These are phyloP conservation scores for Passer domesticus DNA, from an alignment of 2,113 vertebrate species.

Conservation along the genomic window DNA sequence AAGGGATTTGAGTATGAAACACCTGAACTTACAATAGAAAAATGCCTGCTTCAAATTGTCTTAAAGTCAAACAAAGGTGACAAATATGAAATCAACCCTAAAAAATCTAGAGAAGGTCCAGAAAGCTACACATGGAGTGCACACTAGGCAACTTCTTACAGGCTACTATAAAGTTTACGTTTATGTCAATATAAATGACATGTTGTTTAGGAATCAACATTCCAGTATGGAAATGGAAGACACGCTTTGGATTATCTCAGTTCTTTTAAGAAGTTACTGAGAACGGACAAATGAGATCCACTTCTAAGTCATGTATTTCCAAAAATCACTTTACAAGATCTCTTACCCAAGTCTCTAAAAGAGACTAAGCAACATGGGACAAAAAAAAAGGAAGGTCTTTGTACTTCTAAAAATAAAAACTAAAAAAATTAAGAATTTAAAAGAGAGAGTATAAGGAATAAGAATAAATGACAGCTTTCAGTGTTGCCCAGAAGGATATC, in stretches of 20 bases:
- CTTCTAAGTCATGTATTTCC: not conserved
- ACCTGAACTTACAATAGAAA: not conserved
- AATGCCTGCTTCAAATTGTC: not conserved
- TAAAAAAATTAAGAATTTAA: not conserved
- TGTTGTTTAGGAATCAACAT: not conserved
- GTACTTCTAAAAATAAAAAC: not conserved
- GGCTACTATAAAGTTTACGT: not conserved
- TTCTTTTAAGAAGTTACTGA: not conserved
- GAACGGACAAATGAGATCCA: not conserved
- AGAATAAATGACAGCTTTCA: not conserved
- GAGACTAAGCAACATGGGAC: not conserved
- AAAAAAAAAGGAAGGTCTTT: not conserved
- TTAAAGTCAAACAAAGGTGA: not conserved
- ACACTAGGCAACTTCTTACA: not conserved
- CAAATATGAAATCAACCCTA: not conserved
- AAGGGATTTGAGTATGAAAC: not conserved
- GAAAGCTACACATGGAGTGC: not conserved
- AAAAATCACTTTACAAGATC: not conserved
- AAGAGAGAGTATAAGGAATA: not conserved
- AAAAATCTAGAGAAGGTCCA: not conserved
- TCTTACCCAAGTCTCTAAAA: not conserved
- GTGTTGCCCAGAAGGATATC: not conserved
- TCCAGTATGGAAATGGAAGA: not conserved
- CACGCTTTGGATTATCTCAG: rapidly evolving
- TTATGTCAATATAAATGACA: not conserved